Evolutionary conservation across 2,888 invertebrate species (phyloP), one percentile per base, ranked within the genome.

Genomic region (Caenorhabditis wallacei): DNA sequence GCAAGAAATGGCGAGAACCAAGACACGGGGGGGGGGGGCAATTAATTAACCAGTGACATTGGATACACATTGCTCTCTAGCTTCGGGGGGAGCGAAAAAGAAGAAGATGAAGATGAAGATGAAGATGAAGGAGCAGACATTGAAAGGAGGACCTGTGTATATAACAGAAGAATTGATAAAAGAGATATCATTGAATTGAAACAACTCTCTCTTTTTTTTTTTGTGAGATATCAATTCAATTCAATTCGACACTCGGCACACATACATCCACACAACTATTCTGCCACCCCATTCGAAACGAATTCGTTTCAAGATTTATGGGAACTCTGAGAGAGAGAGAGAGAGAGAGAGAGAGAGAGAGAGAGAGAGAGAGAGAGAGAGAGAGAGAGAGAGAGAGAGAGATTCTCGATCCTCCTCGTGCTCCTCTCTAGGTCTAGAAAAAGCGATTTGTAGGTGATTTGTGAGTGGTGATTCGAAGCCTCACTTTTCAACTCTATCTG

Each of bases 381-480:
- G n/a, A n/a, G 35, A 35, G 5, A n/a, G n/a, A n/a, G n/a, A n/a
- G n/a, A 16, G 40, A 40, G 16, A 43, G n/a, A 43, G 43, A 43
- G 46, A 48, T 48, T 48, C 18, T 48, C 46, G 46, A 48, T 48
- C 11, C 54, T 57, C n/a, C 59, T 71, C 40, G 30, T 59, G 18
- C 51, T 61, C 35, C 51, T 8, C 46, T 8, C 18, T 11, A 4
- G 2, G 13, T 16, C 16, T 16, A 48, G 48, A 51, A 46, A 66
- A 75, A 40, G 37, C 75, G 48, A 76, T 76, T 76, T 76, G 76
- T 76, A 69, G n/a, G 76, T 61, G 74, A 74, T 74, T 64, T 74
- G 69, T 76, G 76, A 69, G 54, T 57, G 43, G 75, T 75, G 74
- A 54, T 57, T 66, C 66, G 56, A 48, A 75, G 48, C 8, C 59